These are phyloP conservation scores for Pyrocoelia pectoralis DNA, from an alignment of 2,888 invertebrate genomes.

Conservation along the genomic window DNA sequence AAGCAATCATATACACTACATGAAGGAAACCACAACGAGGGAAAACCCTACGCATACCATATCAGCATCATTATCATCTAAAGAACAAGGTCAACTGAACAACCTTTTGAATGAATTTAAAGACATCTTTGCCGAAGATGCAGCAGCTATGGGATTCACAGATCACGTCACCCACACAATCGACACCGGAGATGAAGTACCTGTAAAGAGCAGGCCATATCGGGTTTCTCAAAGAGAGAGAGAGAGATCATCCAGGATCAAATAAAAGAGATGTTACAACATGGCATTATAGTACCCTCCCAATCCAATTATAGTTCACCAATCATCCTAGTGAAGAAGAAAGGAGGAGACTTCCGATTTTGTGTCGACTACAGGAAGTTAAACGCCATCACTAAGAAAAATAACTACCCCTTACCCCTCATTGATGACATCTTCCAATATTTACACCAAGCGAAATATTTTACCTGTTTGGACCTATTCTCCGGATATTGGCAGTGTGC, in stretches of 20 bases:
- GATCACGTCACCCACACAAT: neutral
- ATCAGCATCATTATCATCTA: neutral
- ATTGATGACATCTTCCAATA: slow-evolving; percentile 41
- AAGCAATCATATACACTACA: too few relatives aligned
- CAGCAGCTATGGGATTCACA: neutral
- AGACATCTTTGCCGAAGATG: neutral
- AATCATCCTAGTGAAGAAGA: neutral
- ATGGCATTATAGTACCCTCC: neutral
- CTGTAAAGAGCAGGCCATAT: neutral
- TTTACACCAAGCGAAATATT: slow-evolving; percentile 35
- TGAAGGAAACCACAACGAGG: neutral
- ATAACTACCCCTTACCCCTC: slow-evolving; percentile 38
- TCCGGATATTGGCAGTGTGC: slow-evolving; percentile 41
- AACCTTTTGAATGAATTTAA: neutral
- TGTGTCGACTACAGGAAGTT: slow-evolving; percentile 36
- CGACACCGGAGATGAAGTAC: neutral
- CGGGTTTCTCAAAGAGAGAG: neutral
- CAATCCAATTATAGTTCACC: neutral
- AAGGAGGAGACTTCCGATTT: slow-evolving; percentile 22
- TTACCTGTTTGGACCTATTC: slow-evolving; percentile 39
- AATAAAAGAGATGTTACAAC: neutral
- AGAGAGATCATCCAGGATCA: neutral
- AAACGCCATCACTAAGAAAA: slow-evolving; percentile 33
- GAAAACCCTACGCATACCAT: too few relatives aligned
- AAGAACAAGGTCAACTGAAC: neutral